phyloP scores from a whole-genome alignment of 2,113 vertebrate genomes.

The Morphnarchus princeps region DNA sequence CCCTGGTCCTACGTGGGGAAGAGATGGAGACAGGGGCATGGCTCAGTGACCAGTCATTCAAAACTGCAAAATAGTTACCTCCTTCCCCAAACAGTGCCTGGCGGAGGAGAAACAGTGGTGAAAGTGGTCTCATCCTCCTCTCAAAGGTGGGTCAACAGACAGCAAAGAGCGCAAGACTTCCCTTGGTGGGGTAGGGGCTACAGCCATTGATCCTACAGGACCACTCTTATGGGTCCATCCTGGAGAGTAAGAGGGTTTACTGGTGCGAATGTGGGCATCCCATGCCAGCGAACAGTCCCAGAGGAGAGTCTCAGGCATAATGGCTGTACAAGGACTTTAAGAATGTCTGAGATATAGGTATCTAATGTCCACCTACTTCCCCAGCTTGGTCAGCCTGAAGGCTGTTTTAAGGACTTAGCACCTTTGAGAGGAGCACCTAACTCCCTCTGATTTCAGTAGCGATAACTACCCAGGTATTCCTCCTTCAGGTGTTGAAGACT shows the following conservation, averaged over 20 bases:
- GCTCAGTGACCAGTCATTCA: neutral
- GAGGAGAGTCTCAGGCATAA: neutral
- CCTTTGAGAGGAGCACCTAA: neutral
- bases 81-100: neutral
- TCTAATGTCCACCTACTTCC: neutral
- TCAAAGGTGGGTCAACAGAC: neutral
- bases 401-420: neutral
- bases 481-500: neutral
- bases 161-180: neutral
- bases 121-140: neutral
- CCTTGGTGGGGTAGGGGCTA: neutral
- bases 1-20: neutral
- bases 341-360: neutral
- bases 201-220: neutral
- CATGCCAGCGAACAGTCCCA: neutral
- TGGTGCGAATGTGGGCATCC: neutral
- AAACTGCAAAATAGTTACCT: neutral
- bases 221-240: neutral
- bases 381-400: neutral
- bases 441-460: neutral
- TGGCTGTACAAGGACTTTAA: neutral
- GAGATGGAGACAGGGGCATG: neutral
- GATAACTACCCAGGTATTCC: neutral
- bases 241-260: neutral
- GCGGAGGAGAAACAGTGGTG: neutral